Evolutionary conservation across 2,888 invertebrate species (phyloP).

Genomic region (Sesamia inferens): DNA sequence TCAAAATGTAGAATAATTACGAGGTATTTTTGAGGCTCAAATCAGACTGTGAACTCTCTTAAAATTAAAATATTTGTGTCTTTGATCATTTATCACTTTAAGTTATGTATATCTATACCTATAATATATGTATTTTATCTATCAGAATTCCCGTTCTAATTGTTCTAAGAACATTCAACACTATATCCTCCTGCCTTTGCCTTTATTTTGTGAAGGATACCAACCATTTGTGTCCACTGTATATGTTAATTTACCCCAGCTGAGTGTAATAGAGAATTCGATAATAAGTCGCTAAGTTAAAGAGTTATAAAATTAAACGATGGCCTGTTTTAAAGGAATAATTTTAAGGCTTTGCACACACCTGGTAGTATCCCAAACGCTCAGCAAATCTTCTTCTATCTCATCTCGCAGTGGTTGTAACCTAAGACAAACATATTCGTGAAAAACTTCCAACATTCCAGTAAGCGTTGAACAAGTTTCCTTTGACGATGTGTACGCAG

Average conservation of each 20-base stretch:
- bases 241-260: too few relatives aligned
- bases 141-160: neutral
- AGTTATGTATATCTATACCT: too few relatives aligned
- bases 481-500: constrained; percentile 29
- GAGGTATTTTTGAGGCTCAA: too few relatives aligned
- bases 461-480: constrained; percentile 36
- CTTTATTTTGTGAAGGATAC: too few relatives aligned
- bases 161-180: neutral
- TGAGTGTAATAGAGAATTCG: neutral
- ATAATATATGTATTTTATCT: too few relatives aligned
- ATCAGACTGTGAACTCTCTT: too few relatives aligned
- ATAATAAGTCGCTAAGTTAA: too few relatives aligned
- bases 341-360: neutral
- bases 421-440: constrained; percentile 13
- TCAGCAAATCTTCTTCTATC: neutral
- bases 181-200: too few relatives aligned
- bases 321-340: neutral
- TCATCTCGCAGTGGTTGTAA: neutral
- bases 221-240: neutral
- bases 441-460: constrained; percentile 6
- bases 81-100: too few relatives aligned
- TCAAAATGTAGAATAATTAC: too few relatives aligned
- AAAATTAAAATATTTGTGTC: too few relatives aligned
- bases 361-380: neutral
- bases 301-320: neutral